Conservation (phyloP, 2,797 vertebrate genomes). For the Arremon aurantiirostris region DNA sequence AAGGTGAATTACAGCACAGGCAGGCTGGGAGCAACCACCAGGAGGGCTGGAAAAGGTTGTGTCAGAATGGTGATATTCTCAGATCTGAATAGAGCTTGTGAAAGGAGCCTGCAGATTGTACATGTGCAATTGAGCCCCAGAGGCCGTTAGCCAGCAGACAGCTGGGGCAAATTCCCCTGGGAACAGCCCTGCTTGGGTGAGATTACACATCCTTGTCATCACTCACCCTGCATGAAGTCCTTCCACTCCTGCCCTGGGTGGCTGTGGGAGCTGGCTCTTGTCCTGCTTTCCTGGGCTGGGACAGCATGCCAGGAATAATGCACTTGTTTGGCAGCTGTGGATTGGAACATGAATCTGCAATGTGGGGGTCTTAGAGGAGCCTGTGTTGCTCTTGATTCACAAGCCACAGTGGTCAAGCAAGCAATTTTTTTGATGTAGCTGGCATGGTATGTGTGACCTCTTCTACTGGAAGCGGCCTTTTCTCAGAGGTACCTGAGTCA, state of each 20-base stretch:
- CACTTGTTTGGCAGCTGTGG: not conserved
- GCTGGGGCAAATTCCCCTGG: not conserved
- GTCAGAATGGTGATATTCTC: not conserved
- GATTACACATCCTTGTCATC: not conserved
- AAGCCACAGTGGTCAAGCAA: not conserved
- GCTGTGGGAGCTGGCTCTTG: not conserved
- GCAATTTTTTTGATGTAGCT: not conserved
- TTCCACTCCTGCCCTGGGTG: not conserved
- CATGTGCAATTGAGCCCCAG: not conserved
- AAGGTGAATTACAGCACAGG: not conserved
- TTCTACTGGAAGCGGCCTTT: not conserved
- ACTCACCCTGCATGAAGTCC: not conserved
- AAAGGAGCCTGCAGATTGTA: not conserved
- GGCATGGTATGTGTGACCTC: not conserved
- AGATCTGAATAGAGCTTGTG: not conserved
- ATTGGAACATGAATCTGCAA: not conserved
- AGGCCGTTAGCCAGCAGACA: not conserved
- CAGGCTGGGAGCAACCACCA: not conserved
- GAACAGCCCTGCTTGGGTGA: not conserved
- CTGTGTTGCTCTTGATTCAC: not conserved
- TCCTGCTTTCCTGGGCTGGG: not conserved
- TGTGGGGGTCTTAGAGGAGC: not conserved
- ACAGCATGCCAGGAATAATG: not conserved
- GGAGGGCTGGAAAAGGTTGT: not conserved
- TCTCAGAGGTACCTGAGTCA: not conserved